Base-by-base conservation (phyloP, 2,113 vertebrate genomes). In the Tetrax tetrax region DNA sequence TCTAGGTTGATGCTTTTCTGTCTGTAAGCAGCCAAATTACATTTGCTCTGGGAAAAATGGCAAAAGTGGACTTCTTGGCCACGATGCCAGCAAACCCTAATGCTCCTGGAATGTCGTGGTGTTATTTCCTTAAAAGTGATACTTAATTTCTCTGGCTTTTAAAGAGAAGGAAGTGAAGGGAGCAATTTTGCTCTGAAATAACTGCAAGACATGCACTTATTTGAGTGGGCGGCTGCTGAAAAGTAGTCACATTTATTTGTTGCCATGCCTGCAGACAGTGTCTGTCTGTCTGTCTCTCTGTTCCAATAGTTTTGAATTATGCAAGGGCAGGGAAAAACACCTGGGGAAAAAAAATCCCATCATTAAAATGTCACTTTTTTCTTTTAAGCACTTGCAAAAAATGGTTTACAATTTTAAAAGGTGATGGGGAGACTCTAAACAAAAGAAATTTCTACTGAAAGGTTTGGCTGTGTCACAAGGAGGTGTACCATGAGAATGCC, bases 191-290 rank as follows among this genome's bases (percentile, higher is more conserved):
- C 68, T 87, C 43, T 75, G 93, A 87, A 83, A 75, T 90, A 88
- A 87, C 89, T 92, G 72, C 50, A 93, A 95, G 90, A 79, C 51
- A 8, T 41, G 56, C 91, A 79, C 69, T 97, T 93, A 93, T 45
- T 94, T 80, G 90, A 89, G 86, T 79, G 77, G 86, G 83, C 1
- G 21, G 89, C 89, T 95, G 76, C 51, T 92, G 76, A 92, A 89
- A 94, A 92, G 80, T 41, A 90, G 76, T 92, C 77, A 45, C 86
- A 91, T 93, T 92, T 96, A 74, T 83, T 78, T 94, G 94, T 96
- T 95, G 80, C 96, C 89, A 95, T 95, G 96, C 93, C 96, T 92
- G 91, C 91, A 96, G 94, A 95, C 94, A 78, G 56, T 23, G 71
- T 76, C 79, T 93, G 90, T 93, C 89, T 87, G 90, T 95, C 91